Evolutionary conservation across 2,113 vertebrate genomes (phyloP), one percentile per base, ranked within the genome.

Genomic region (Phodopus roborovskii): DNA sequence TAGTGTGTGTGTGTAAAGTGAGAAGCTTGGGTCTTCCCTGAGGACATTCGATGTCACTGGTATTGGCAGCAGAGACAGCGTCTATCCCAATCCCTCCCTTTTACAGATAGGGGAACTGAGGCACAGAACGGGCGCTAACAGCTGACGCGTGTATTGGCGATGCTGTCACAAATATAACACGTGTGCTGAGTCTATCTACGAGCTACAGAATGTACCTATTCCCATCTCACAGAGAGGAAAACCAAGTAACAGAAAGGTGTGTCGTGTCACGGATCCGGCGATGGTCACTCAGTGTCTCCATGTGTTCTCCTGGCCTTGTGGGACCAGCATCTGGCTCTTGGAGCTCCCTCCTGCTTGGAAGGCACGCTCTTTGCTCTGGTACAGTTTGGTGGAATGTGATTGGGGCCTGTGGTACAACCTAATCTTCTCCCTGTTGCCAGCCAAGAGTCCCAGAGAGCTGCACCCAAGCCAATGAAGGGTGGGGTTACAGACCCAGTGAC

Each of bases 71-170:
- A 30, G 81, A 81, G 71, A 16, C 15, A 77, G 45, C 4, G 1
- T 83, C 79, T 36, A 28, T 28, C 17, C 28, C 5, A 26, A 39
- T 16, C 22, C 8, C 39, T 89, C 53, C 58, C 42, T 68, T 96
- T 71, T 62, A 19, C 77, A 89, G 90, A 30, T 19, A 36, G 74
- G 79, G 82, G 68, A 89, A 94, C 53, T 36, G 88, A 92, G 88
- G 70, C 70, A 3, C 6, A 26, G 91, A 36, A 7, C 7, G 58
- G 33, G 6, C 17, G 58, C 1, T 3, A 39, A 5, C 5, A 56
- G 26, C 60, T 28, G 48, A 20, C 0, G 1, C 1, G 5, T 20
- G 6, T 3, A 2, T 24, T 6, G 28, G 7, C 0, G 7, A 39
- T n/a, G 1, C 64, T 42, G n/a, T 68, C 42, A 30, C 53, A 45